A percentile compares a stretch with the other conserved stretches of the same genome.
Conservation (phyloP, 2,113 vertebrate species). For the Ailurus styani region DNA sequence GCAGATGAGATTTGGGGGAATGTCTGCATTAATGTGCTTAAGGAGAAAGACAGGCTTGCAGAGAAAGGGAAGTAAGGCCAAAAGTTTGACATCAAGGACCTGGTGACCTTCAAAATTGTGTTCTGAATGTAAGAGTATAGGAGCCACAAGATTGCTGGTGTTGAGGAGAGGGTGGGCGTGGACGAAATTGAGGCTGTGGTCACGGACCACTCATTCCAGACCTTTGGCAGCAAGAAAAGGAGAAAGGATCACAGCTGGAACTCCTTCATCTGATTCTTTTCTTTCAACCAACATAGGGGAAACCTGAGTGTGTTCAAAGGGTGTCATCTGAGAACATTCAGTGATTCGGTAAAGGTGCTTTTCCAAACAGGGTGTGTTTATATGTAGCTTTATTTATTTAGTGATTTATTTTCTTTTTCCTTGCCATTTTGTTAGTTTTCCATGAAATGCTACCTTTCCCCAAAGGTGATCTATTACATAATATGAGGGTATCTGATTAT, state of each 20-base stretch:
- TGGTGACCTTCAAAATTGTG: background rate
- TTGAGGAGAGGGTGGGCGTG: background rate
- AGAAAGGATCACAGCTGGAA: background rate
- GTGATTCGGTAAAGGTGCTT: background rate
- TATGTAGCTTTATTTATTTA: background rate
- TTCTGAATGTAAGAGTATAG: background rate
- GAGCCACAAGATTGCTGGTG: background rate
- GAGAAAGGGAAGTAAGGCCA: background rate
- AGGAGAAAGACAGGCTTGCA: background rate
- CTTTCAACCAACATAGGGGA: background rate
- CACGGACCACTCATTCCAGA: slow-evolving; percentile 1
- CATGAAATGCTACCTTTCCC: background rate
- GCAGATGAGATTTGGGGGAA: background rate
- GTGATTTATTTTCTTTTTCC: slow-evolving; percentile 1
- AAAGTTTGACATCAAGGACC: background rate
- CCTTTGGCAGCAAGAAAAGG: background rate
- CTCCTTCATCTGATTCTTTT: background rate
- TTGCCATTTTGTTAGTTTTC: slow-evolving; percentile 29
- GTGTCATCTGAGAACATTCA: background rate
- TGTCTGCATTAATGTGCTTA: background rate
- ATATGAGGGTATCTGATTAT: background rate
- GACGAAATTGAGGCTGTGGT: background rate
- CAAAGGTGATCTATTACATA: background rate
- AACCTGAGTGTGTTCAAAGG: background rate
- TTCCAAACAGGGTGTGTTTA: background rate